These are phyloP conservation scores for Caenorhabditis afra DNA, from an alignment of 2,888 invertebrate genomes.

Conservation along the genomic window DNA sequence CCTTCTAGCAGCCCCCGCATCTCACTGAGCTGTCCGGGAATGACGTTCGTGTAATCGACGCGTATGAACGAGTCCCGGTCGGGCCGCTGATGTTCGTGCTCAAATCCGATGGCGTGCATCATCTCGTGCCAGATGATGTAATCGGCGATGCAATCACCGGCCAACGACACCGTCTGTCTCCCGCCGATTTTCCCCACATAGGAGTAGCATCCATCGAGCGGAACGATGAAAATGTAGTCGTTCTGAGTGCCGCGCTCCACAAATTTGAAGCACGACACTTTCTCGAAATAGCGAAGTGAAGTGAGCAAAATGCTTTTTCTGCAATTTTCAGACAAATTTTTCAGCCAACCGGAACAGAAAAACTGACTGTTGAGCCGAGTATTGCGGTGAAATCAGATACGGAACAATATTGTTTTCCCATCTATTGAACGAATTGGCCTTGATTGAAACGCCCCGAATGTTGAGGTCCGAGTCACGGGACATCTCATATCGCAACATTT, in stretches of 20 bases:
- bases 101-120: conserved; percentile 72
- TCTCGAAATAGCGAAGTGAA: conserved; percentile 68
- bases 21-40: conserved; percentile 68
- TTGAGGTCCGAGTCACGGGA: conserved; percentile 45
- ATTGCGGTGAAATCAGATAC: conserved; percentile 68
- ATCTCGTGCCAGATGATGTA: conserved; percentile 75
- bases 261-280: conserved; percentile 73
- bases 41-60: conserved; percentile 70
- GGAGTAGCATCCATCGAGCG: conserved; percentile 75
- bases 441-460: conserved; percentile 63
- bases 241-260: conserved; percentile 63
- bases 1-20: too few relatives aligned
- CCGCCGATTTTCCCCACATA: conserved; percentile 75
- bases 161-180: conserved; percentile 67
- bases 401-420: conserved; percentile 73
- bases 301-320: conserved; percentile 63
- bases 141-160: conserved; percentile 72
- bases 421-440: conserved; percentile 64
- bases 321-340: too few relatives aligned
- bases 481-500: conserved; percentile 60
- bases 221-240: conserved; percentile 73
- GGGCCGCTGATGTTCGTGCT: conserved; percentile 76
- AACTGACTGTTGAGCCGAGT: conserved; percentile 66
- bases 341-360: too few relatives aligned
- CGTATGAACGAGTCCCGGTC: conserved; percentile 69